Percentiles rank a stretch among this genome's conserved stretches.
These are phyloP conservation scores for Hypomecis punctinalis DNA, from an alignment of 2,888 invertebrate species.

Conservation along the genomic window DNA sequence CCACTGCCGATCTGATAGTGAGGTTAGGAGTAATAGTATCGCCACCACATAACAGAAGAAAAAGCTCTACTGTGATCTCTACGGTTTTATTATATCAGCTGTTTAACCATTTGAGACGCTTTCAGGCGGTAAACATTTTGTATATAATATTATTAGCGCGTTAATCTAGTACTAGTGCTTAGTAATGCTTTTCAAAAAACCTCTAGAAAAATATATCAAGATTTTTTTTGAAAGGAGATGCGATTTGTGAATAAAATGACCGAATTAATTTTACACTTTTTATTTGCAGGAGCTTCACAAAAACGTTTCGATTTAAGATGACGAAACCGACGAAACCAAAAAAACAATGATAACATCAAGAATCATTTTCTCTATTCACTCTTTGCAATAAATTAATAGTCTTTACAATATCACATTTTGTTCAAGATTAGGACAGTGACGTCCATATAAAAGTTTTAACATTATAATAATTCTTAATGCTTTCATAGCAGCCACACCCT, in stretches of 20 bases:
- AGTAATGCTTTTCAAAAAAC: too few relatives aligned
- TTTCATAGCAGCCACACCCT: conserved; percentile 79
- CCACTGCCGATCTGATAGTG: too few relatives aligned
- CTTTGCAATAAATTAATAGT: conserved; percentile 78
- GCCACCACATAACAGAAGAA: too few relatives aligned
- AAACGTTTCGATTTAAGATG: conserved; percentile 79
- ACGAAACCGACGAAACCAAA: conserved; percentile 83
- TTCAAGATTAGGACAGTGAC: conserved; percentile 81
- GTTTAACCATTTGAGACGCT: too few relatives aligned
- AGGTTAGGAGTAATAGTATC: too few relatives aligned
- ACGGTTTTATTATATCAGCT: too few relatives aligned
- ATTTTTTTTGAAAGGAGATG: not conserved
- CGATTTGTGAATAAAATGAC: conserved; percentile 42
- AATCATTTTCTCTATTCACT: conserved; percentile 74
- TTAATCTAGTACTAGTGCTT: too few relatives aligned
- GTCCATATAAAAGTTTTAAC: conserved; percentile 81
- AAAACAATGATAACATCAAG: conserved; percentile 83
- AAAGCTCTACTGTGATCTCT: too few relatives aligned
- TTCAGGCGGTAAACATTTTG: too few relatives aligned
- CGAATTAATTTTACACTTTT: conserved; percentile 57
- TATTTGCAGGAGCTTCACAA: conserved; percentile 82
- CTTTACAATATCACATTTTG: conserved; percentile 84
- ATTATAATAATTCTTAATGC: conserved; percentile 84
- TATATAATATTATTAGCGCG: too few relatives aligned
- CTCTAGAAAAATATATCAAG: too few relatives aligned